Conservation (phyloP, 2,113 vertebrate species). For the Gorsachius goisagi region DNA sequence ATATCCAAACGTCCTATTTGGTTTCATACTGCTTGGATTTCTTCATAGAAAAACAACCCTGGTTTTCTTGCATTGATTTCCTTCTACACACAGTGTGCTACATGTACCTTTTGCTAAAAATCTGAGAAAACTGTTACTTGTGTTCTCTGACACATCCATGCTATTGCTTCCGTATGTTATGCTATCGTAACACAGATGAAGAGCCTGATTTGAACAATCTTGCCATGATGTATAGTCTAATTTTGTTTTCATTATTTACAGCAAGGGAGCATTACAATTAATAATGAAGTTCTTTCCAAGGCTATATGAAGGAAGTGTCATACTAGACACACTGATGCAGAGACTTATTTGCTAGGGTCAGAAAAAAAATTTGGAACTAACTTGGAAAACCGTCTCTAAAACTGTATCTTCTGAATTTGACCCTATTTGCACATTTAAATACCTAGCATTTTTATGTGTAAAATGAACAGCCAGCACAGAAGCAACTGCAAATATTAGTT, state of each 20-base stretch:
- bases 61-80: not conserved
- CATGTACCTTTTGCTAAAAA: not conserved
- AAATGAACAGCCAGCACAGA: not conserved
- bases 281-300: not conserved
- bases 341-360: not conserved
- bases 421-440: not conserved
- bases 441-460: not conserved
- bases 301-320: not conserved
- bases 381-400: not conserved
- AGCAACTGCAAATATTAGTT: not conserved
- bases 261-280: not conserved
- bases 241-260: not conserved
- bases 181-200: not conserved
- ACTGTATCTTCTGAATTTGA: not conserved
- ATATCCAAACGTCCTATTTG: not conserved
- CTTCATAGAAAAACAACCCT: not conserved
- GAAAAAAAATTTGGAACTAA: not conserved
- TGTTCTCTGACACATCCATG: not conserved
- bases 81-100: not conserved
- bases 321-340: not conserved
- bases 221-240: not conserved
- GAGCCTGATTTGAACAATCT: not conserved
- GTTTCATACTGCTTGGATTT: not conserved
- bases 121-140: not conserved
- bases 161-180: not conserved